Evolutionary conservation across 2,113 vertebrate genomes (phyloP).

Genomic region (chimpanzee (Pan troglodytes)): NHGRI_mPanTro3-v2.1_pri NC_072413.2:33311501-33312000

Average conservation of each 20-base stretch:
- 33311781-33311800: too few relatives aligned
- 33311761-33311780: background rate
- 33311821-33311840: too few relatives aligned
- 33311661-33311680: background rate
- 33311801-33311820: too few relatives aligned
- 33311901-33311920: too few relatives aligned
- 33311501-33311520: slow-evolving; percentile 20
- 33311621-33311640: background rate
- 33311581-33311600: slow-evolving; percentile 7
- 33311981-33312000: too few relatives aligned
- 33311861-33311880: too few relatives aligned
- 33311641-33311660: slow-evolving; percentile 50
- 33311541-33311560: background rate
- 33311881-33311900: too few relatives aligned
- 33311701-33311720: background rate
- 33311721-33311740: slow-evolving; percentile 1
- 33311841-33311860: too few relatives aligned
- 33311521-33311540: slow-evolving; percentile 30
- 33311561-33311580: background rate
- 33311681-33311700: background rate
- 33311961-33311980: too few relatives aligned
- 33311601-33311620: slow-evolving; percentile 44
- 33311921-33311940: too few relatives aligned
- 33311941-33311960: too few relatives aligned
- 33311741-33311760: background rate